phyloP scores from a whole-genome alignment of 2,113 vertebrate species.

The Probosciger aterrimus region DNA sequence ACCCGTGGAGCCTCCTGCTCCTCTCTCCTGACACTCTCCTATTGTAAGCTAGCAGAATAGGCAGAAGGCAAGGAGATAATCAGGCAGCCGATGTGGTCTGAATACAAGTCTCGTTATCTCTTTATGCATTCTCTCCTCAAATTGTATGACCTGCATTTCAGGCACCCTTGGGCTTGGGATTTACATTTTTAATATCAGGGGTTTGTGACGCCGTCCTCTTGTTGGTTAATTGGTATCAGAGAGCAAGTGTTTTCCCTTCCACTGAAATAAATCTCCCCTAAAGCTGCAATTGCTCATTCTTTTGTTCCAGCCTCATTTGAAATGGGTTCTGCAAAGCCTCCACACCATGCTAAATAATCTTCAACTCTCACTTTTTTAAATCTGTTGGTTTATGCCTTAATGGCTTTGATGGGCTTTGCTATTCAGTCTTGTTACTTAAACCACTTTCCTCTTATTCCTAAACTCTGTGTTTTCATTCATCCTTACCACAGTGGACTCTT shows the following conservation, averaged over 20 bases:
- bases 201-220: constrained; percentile 74
- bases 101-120: constrained; percentile 66
- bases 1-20: background rate
- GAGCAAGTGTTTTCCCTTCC: constrained; percentile 80
- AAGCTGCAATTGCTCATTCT: constrained; percentile 77
- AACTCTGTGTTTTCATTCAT: constrained; percentile 68
- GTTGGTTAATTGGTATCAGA: constrained; percentile 82
- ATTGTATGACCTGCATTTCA: constrained; percentile 75
- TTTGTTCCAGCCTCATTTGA: constrained; percentile 82
- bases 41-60: constrained; percentile 3
- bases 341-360: constrained; percentile 80
- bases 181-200: constrained; percentile 82
- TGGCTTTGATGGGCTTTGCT: constrained; percentile 79
- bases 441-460: constrained; percentile 67
- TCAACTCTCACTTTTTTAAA: constrained; percentile 79
- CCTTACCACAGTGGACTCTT: constrained; percentile 68
- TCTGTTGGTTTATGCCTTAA: constrained; percentile 82
- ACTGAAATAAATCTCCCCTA: constrained; percentile 80
- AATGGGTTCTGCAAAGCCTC: constrained; percentile 76
- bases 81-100: constrained; percentile 52
- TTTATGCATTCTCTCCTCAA: constrained; percentile 70
- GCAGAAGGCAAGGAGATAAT: constrained; percentile 58
- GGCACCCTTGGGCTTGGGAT: constrained; percentile 77
- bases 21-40: background rate
- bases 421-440: constrained; percentile 76